Evolutionary conservation across 2,113 vertebrate species (phyloP).

Genomic region (Asarcornis scutulata): DNA sequence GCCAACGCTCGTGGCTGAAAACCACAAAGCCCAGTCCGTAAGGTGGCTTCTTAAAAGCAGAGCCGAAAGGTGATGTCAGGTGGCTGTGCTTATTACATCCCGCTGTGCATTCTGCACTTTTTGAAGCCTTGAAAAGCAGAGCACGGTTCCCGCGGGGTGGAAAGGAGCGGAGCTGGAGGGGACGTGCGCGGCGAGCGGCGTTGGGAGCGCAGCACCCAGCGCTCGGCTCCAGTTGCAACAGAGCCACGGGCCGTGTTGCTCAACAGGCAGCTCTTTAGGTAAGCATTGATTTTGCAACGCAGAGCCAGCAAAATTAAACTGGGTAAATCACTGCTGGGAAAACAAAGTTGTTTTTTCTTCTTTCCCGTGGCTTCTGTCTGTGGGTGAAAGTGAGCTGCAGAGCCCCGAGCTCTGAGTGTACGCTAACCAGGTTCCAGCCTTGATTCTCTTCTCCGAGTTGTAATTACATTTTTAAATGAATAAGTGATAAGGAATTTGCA

Average conservation of each 20-base stretch:
- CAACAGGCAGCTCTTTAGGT: not conserved
- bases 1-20: fast-evolving
- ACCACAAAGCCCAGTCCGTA: fast-evolving
- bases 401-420: not conserved
- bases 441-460: not conserved
- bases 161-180: not conserved
- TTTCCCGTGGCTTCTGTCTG: not conserved
- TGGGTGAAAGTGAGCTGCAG: not conserved
- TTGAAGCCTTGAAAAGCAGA: not conserved
- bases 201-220: not conserved
- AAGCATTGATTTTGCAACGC: conserved; percentile 19
- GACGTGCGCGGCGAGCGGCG: not conserved
- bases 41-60: not conserved
- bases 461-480: not conserved
- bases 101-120: not conserved
- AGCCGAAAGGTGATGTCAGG: not conserved
- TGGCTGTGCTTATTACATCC: not conserved
- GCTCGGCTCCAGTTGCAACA: not conserved
- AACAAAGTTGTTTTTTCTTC: not conserved
- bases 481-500: not conserved
- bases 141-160: not conserved
- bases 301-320: not conserved
- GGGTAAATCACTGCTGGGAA: not conserved
- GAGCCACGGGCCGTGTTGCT: not conserved
- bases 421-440: not conserved